Evolutionary conservation across 2,888 invertebrate species (phyloP), one percentile per base, ranked within the genome.

Genomic region (Ischnus inquisitorius): DNA sequence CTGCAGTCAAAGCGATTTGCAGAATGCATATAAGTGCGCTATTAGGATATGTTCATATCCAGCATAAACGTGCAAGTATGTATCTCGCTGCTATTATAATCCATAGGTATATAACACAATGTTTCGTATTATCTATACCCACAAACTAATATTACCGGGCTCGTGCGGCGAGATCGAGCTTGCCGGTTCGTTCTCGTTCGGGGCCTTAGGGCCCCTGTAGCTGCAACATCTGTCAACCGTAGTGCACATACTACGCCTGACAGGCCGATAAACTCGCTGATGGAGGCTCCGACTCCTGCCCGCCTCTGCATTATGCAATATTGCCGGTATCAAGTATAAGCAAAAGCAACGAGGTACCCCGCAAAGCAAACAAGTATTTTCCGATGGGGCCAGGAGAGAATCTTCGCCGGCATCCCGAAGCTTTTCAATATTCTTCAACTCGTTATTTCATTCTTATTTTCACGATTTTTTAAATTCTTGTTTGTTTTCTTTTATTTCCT

Each of bases 231-330:
- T 88, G 89, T 89, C 89, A 89, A 88, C 86, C 84, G 82, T 28
- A n/a, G 85, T 64, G 77, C 65, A 85, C 69, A 79, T 34, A 64
- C 39, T 46, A 79, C 85, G 85, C 84, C 72, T 82, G 88, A 87
- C 86, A 89, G 85, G 79, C 84, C 87, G 89, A 90, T 90, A 89
- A 89, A 89, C 87, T 87, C 84, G 88, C 84, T 88, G 90, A 88
- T 84, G 80, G 82, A 89, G 84, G 39, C 64, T 64, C 64, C 39
- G 3, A 76, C 85, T 79, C 74, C 82, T 87, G 83, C 86, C 86
- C 84, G 88, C 84, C 87, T 89, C 64, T 87, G 88, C 83, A 88
- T 89, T 89, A 88, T 89, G 87, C 87, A 88, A 90, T 72, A 84
- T 84, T 82, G 84, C 69, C 54, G 80, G 64, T 39, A 39, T 64